A percentile compares a stretch with the other conserved stretches of the same genome.
Evolutionary conservation across 37 sponge, comb jelly and placozoan species (phyloP).

Genomic region (Bolinopsis microptera): DNA sequence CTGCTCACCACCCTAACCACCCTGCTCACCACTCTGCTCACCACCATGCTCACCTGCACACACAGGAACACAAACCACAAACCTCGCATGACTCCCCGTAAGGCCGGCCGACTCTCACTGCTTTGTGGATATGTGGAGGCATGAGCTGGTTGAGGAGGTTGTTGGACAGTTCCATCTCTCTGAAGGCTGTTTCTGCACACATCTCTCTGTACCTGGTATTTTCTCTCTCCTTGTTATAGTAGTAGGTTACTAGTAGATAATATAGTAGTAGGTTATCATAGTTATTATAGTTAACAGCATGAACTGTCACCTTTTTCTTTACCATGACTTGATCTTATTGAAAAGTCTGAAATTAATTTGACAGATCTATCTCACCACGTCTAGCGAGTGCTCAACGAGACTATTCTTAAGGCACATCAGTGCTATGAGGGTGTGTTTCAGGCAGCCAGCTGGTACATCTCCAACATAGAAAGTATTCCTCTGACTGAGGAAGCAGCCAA

Average conservation of each 20-base stretch:
- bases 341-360: no score
- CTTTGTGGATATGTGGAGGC: conserved; percentile 41
- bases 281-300: no score
- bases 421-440: neutral
- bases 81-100: conserved; percentile 24
- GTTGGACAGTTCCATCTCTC: neutral
- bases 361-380: neutral
- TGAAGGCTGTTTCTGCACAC: neutral
- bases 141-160: conserved; percentile 38
- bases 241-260: no score
- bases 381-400: conserved; percentile 39
- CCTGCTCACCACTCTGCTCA: no score
- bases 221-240: neutral
- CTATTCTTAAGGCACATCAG: conserved; percentile 55
- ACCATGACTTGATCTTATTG: no score
- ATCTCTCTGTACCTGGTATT: neutral
- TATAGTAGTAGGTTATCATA: no score
- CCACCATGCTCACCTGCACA: no score
- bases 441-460: neutral
- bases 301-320: no score
- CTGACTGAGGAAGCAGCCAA: conserved; percentile 9
- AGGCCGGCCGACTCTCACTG: conserved; percentile 19
- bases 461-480: conserved; percentile 25
- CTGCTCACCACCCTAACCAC: no score
- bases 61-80: no score